Percentiles rank a stretch among this genome's conserved stretches.
phyloP scores from a whole-genome alignment of 2,888 invertebrate genomes.

The Drosophila cyrtoloma region DNA sequence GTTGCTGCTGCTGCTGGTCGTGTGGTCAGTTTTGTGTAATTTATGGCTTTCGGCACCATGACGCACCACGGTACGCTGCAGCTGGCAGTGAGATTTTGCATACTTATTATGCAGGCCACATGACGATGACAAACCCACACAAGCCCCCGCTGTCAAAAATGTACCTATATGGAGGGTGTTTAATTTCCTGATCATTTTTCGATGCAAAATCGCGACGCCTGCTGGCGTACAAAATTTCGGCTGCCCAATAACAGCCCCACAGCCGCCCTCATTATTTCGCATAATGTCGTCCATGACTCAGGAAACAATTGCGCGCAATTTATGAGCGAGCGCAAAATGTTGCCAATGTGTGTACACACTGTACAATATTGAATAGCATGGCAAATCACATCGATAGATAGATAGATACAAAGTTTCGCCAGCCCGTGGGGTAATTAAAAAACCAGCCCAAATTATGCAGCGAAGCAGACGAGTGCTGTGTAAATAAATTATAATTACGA shows the following conservation, averaged over 20 bases:
- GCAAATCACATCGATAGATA: constrained; percentile 35
- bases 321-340: constrained; percentile 48
- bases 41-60: constrained; percentile 68
- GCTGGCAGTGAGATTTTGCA: constrained; percentile 67
- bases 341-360: constrained; percentile 10
- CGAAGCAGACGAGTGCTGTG: constrained; percentile 44
- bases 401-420: constrained; percentile 36
- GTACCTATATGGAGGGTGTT: constrained; percentile 51
- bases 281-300: constrained; percentile 40
- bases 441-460: constrained; percentile 53
- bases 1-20: constrained; percentile 12
- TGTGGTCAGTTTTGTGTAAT: constrained; percentile 71
- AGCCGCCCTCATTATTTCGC: constrained; percentile 3
- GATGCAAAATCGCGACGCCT: constrained; percentile 66
- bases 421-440: constrained; percentile 65
- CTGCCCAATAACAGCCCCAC: not conserved
- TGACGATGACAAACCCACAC: constrained; percentile 63
- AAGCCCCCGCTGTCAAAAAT: not conserved
- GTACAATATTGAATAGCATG: constrained; percentile 39
- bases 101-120: constrained; percentile 71
- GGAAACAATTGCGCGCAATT: constrained; percentile 75
- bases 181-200: constrained; percentile 83
- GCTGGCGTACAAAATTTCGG: constrained; percentile 2
- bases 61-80: constrained; percentile 38
- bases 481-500: constrained; percentile 79